Evolutionary conservation across 2,797 vertebrate genomes (phyloP).

Genomic region (Liparis tanakae): DNA sequence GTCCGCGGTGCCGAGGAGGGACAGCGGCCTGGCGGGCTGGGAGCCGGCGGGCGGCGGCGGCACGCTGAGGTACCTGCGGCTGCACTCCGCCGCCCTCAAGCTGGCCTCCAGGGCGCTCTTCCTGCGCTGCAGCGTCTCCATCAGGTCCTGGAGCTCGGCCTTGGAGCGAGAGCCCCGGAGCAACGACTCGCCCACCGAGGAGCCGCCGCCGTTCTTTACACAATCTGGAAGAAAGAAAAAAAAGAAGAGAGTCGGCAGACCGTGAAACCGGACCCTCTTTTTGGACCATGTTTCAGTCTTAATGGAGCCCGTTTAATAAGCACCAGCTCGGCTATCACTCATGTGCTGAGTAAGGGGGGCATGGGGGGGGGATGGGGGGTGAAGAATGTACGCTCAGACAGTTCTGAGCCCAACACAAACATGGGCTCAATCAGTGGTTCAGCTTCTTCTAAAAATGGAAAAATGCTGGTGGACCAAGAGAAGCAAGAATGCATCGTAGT

Average conservation of each 20-base stretch:
- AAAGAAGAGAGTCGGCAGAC: constrained; percentile 36
- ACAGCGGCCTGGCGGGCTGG: constrained; percentile 64
- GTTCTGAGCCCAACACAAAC: constrained; percentile 82
- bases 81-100: constrained; percentile 90
- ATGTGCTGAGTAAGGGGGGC: constrained; percentile 70
- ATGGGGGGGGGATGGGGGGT: background rate
- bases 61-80: constrained; percentile 89
- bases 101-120: constrained; percentile 93
- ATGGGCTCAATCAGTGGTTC: constrained; percentile 65
- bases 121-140: constrained; percentile 90
- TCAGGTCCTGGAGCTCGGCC: constrained; percentile 88
- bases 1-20: constrained; percentile 80
- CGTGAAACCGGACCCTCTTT: constrained; percentile 43
- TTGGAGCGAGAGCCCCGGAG: constrained; percentile 80
- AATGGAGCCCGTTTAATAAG: constrained; percentile 45
- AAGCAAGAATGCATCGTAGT: constrained; percentile 63
- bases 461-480: constrained; percentile 66
- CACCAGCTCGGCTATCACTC: constrained; percentile 46
- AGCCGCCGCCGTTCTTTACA: constrained; percentile 81
- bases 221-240: constrained; percentile 80
- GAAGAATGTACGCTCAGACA: constrained; percentile 71
- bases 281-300: constrained; percentile 24
- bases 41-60: constrained; percentile 82
- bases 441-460: constrained; percentile 84
- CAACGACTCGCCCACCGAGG: constrained; percentile 73